Evolutionary conservation across 2,888 invertebrate genomes (phyloP).

Genomic region (Zhuqinia jingwanae): DNA sequence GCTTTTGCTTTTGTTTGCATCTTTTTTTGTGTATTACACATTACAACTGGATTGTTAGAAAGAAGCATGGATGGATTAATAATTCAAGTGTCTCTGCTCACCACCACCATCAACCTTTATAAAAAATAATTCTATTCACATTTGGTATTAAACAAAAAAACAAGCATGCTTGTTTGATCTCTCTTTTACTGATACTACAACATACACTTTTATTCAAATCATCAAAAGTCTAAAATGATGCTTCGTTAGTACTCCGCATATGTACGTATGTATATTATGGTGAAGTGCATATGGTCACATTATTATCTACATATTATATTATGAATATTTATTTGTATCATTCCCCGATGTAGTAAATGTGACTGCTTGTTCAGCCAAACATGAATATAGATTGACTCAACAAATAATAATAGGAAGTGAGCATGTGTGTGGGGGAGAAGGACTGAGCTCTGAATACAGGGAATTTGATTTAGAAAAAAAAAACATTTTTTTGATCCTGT

Average conservation of each 20-base stretch:
- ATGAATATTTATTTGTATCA: constrained; percentile 3
- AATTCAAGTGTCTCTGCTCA: constrained; percentile 44
- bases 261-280: neutral
- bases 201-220: no score
- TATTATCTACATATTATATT: neutral
- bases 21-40: neutral
- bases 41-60: neutral
- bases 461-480: constrained; percentile 37
- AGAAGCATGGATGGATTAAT: constrained; percentile 52
- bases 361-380: neutral
- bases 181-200: constrained; percentile 5
- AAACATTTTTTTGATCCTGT: constrained; percentile 37
- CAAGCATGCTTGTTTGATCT: constrained; percentile 38
- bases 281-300: constrained; percentile 33
- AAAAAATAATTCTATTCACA: neutral
- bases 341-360: no score
- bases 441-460: constrained; percentile 7
- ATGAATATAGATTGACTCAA: constrained; percentile 23
- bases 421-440: constrained; percentile 57
- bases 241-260: neutral
- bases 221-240: no score
- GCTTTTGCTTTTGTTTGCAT: constrained; percentile 11
- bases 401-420: constrained; percentile 62
- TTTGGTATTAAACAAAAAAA: constrained; percentile 50
- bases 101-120: neutral